These are phyloP conservation scores for Felis chaus DNA, from an alignment of 2,113 vertebrate genomes.

Conservation along the genomic window DNA sequence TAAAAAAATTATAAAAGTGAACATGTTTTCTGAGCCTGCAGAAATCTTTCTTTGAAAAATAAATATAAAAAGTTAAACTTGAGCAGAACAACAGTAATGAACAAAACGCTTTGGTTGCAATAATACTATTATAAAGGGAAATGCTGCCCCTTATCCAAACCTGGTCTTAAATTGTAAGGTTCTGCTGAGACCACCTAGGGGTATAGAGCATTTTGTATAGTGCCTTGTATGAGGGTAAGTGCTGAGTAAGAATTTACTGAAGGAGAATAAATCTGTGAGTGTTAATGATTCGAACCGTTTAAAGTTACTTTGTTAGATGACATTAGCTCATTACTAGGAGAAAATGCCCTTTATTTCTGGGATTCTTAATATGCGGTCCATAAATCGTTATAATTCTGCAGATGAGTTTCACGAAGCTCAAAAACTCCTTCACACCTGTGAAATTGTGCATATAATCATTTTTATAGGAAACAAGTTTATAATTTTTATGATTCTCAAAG, in stretches of 20 bases:
- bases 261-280: neutral
- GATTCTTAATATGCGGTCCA: neutral
- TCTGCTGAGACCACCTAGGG: neutral
- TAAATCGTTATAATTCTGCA: neutral
- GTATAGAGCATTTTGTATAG: neutral
- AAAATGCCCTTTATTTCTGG: neutral
- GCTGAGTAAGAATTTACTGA: neutral
- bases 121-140: neutral
- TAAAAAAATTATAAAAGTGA: neutral
- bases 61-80: neutral
- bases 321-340: neutral
- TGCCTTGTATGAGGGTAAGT: neutral
- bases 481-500: conserved; percentile 51
- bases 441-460: neutral
- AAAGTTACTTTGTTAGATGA: neutral
- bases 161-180: neutral
- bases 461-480: neutral
- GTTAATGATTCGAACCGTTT: neutral
- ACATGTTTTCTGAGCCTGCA: neutral
- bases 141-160: neutral
- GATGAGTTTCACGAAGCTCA: neutral
- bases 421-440: neutral
- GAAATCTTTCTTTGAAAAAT: neutral
- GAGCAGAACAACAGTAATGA: neutral
- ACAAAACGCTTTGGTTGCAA: neutral